These are phyloP conservation scores for Ophion ellenae DNA, from an alignment of 2,888 invertebrate species.

Conservation along the genomic window DNA sequence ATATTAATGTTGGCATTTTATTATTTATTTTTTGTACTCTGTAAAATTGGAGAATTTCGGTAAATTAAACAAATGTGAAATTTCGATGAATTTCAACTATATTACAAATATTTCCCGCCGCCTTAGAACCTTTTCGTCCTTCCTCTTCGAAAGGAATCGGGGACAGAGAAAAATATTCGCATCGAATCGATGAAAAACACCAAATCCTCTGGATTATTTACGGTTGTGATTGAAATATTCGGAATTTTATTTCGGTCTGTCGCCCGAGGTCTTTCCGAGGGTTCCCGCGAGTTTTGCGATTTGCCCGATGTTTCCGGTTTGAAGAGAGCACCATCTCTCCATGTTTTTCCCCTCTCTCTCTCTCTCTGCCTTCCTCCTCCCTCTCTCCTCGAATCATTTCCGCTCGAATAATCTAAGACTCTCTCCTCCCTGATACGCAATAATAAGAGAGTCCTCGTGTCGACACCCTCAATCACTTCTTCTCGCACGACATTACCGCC, in stretches of 20 bases:
- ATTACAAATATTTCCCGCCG: no score
- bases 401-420: conserved; percentile 65
- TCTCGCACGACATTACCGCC: no score
- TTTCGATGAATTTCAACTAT: no score
- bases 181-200: conserved; percentile 22
- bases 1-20: no score
- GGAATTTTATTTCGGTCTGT: conserved; percentile 72
- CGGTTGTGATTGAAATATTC: conserved; percentile 71
- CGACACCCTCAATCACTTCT: conserved; percentile 34
- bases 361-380: no score
- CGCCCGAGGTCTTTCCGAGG: conserved; percentile 38
- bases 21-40: no score
- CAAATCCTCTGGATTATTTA: conserved; percentile 68
- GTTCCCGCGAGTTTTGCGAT: conserved; percentile 20
- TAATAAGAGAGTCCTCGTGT: conserved; percentile 19
- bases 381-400: conserved; percentile 65
- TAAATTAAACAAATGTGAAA: no score
- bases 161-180: not conserved
- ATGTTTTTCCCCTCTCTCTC: no score
- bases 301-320: conserved; percentile 6
- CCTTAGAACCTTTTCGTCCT: no score
- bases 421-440: conserved; percentile 37
- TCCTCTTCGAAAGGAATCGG: not conserved
- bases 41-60: no score
- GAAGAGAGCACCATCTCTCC: not conserved